phyloP scores from a whole-genome alignment of 2,888 invertebrate genomes.

The Chelonus formosanus region DNA sequence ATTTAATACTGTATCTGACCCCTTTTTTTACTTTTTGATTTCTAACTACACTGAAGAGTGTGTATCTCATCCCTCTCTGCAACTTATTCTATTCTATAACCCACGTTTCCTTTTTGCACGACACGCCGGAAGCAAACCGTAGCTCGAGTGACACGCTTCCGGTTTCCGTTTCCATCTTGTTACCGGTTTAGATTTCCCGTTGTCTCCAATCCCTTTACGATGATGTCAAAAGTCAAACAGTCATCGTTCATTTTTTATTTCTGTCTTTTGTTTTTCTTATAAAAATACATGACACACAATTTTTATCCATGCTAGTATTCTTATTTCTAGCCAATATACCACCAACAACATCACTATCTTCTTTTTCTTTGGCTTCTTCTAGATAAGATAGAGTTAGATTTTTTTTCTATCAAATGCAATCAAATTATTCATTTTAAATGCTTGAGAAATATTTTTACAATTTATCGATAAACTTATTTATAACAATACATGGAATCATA shows the following conservation, averaged over 20 bases:
- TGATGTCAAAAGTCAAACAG: conserved; percentile 14
- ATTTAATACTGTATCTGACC: too few relatives aligned
- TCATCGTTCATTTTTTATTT: conserved; percentile 20
- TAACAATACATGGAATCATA: too few relatives aligned
- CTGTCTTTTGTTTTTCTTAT: conserved; percentile 2
- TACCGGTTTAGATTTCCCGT: conserved; percentile 60
- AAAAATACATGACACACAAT: neutral
- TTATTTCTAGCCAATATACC: too few relatives aligned
- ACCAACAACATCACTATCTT: too few relatives aligned
- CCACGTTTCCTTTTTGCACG: conserved; percentile 52
- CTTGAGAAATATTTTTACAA: too few relatives aligned
- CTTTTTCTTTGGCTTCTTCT: too few relatives aligned
- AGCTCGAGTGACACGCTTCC: conserved; percentile 65
- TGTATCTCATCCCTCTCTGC: conserved; percentile 1
- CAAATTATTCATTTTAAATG: too few relatives aligned
- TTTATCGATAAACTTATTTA: too few relatives aligned
- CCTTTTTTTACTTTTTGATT: too few relatives aligned
- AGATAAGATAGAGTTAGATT: too few relatives aligned
- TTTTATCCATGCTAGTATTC: too few relatives aligned
- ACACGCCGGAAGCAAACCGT: conserved; percentile 59
- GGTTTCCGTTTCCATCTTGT: conserved; percentile 65
- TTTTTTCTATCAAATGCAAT: too few relatives aligned
- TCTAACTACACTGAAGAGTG: neutral
- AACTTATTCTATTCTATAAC: conserved; percentile 3
- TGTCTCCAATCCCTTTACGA: conserved; percentile 24